phyloP scores from a whole-genome alignment of 2,888 invertebrate genomes.

The Chalcosyrphus nemorum region DNA sequence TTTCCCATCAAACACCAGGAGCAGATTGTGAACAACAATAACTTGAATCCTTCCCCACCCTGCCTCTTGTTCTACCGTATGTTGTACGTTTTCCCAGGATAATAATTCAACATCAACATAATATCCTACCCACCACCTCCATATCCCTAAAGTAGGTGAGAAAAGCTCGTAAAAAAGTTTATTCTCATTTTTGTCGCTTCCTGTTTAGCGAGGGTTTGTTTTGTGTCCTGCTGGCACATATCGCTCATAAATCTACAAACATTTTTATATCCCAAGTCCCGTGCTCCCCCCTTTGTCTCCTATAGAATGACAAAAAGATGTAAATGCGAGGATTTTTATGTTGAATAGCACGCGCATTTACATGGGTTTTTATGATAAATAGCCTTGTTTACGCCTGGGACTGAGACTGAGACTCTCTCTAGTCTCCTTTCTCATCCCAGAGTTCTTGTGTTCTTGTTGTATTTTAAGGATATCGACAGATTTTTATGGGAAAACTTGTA shows the following conservation, averaged over 20 bases:
- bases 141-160: slow-evolving; percentile 19
- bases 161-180: slow-evolving; percentile 36
- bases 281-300: not conserved
- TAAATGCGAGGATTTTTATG: slow-evolving; percentile 38
- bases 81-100: slow-evolving; percentile 29
- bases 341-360: slow-evolving; percentile 25
- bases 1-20: slow-evolving; percentile 28
- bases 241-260: slow-evolving; percentile 48
- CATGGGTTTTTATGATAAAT: slow-evolving; percentile 45
- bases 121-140: slow-evolving; percentile 7
- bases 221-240: slow-evolving; percentile 20
- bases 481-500: slow-evolving; percentile 24
- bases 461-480: slow-evolving; percentile 33
- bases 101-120: slow-evolving; percentile 58
- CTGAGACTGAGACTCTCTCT: too few relatives aligned
- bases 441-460: too few relatives aligned
- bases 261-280: slow-evolving; percentile 11
- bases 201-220: slow-evolving; percentile 1
- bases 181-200: slow-evolving; percentile 33
- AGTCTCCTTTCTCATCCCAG: too few relatives aligned
- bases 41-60: not conserved
- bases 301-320: slow-evolving; percentile 23
- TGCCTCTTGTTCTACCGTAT: slow-evolving; percentile 11
- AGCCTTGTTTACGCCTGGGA: slow-evolving; percentile 26
- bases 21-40: slow-evolving; percentile 23